Evolutionary conservation across 2,113 vertebrate genomes (phyloP), one percentile per base, ranked within the genome.

Genomic region (Calyptomena viridis): DNA sequence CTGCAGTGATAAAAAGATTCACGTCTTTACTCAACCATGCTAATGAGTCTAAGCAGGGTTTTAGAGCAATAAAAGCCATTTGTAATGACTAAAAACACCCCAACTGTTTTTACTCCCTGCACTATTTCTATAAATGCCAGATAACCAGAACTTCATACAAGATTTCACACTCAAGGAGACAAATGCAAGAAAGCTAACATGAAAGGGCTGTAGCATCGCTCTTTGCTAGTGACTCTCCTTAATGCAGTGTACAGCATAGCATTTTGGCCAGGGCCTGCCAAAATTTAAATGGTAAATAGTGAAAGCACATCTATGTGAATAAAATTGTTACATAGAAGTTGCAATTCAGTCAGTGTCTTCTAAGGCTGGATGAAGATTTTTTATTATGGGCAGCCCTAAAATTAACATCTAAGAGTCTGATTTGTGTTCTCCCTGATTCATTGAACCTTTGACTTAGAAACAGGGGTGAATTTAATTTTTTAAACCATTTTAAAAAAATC

Each of bases 21-120:
- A 35, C 25, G 17, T 64, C 33, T 63, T 75, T 59, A 47, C 56
- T 82, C 52, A 87, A 77, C 94, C 87, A 89, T 27, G 56, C 71
- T 84, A 95, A 94, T 90, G 95, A 96, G 88, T 74, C 86, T 37
- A 74, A 93, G 37, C 47, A 94, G 74, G 52, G 27, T 74, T 96
- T 95, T 89, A 94, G 47, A 84, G 74, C 77, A 87, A 94, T 59
- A 58, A 90, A 97, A 95, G 68, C 22, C 30, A n/a, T 52, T 31
- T 66, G 84, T 62, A 53, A 39, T 95, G 83, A 91, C 73, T 56
- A 63, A 93, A 95, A 87, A 69, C 40, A 73, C 28, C 4, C 1
- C 77, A 67, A 37, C 14, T 69, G 30, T 8, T 35, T 92, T 69
- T 83, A 75, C 37, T 82, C 50, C 24, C 33, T 11, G 71, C 60